A percentile compares a stretch with the other conserved stretches of the same genome.
Evolutionary conservation across 2,113 vertebrate species (phyloP).

Genomic region (Brachionichthys hirsutus): DNA sequence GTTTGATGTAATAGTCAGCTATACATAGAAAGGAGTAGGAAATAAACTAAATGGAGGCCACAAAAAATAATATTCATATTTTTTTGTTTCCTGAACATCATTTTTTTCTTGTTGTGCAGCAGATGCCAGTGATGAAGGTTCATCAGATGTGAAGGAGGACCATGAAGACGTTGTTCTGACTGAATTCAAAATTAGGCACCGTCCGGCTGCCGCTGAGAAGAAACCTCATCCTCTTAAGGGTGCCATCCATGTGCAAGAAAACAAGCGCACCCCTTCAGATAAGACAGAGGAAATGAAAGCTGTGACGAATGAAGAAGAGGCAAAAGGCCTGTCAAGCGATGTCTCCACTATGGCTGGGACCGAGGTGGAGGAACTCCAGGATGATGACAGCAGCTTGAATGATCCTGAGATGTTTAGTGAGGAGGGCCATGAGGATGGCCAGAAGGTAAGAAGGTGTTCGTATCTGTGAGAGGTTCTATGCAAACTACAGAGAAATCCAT

Average conservation of each 20-base stretch:
- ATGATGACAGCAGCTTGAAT: neutral
- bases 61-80: too few species aligned
- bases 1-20: too few species aligned
- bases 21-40: too few species aligned
- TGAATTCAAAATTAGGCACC: constrained; percentile 31
- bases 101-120: neutral
- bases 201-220: constrained; percentile 13
- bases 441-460: constrained; percentile 18
- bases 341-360: neutral
- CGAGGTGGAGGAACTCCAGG: constrained; percentile 1
- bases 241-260: neutral
- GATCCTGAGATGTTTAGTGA: neutral
- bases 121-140: constrained; percentile 40
- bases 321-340: neutral
- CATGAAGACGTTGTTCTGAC: neutral
- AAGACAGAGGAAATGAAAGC: neutral
- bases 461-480: too few species aligned
- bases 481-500: too few species aligned
- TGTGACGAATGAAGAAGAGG: neutral
- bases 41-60: too few species aligned
- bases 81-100: neutral
- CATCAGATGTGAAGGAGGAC: constrained; percentile 12
- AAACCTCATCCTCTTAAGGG: neutral
- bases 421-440: neutral
- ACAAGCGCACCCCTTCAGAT: neutral